These are phyloP conservation scores for Rallus limicola DNA, from an alignment of 2,113 vertebrate genomes.

Conservation along the genomic window DNA sequence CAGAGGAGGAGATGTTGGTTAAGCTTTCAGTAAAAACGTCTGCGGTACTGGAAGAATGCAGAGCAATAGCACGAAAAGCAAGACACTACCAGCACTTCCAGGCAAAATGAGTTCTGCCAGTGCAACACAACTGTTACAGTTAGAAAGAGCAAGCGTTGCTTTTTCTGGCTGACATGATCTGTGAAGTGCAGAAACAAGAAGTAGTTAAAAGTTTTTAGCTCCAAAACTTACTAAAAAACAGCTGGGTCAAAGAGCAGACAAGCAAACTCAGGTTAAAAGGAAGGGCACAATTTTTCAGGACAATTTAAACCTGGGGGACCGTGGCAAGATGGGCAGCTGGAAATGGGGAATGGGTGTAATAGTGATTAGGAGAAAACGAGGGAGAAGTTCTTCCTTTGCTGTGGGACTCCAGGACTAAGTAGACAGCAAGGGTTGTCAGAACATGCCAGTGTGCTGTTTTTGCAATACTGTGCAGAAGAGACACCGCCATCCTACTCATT, in stretches of 20 bases:
- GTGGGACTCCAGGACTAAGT: neutral
- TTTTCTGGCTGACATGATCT: neutral
- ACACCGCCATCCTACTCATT: neutral
- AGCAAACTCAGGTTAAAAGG: neutral
- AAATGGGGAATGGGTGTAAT: neutral
- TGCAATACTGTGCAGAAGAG: neutral
- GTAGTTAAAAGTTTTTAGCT: neutral
- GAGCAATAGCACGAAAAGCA: neutral
- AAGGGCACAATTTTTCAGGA: neutral
- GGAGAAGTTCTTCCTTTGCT: neutral
- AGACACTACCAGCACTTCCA: constrained; percentile 17
- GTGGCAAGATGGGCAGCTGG: neutral
- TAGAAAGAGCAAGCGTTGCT: neutral
- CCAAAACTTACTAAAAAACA: neutral
- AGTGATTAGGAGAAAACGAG: neutral
- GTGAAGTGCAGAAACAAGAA: neutral
- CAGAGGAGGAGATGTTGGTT: constrained; percentile 14
- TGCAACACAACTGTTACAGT: neutral
- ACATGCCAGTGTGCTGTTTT: accelerated
- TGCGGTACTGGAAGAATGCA: neutral
- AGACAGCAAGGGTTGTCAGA: neutral
- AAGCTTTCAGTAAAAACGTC: constrained; percentile 21
- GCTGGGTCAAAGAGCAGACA: neutral
- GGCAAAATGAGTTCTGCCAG: neutral
- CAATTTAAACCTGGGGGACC: neutral